Evolutionary conservation across 2,113 vertebrate genomes (phyloP).

Genomic region (Archocentrus centrarchus): DNA sequence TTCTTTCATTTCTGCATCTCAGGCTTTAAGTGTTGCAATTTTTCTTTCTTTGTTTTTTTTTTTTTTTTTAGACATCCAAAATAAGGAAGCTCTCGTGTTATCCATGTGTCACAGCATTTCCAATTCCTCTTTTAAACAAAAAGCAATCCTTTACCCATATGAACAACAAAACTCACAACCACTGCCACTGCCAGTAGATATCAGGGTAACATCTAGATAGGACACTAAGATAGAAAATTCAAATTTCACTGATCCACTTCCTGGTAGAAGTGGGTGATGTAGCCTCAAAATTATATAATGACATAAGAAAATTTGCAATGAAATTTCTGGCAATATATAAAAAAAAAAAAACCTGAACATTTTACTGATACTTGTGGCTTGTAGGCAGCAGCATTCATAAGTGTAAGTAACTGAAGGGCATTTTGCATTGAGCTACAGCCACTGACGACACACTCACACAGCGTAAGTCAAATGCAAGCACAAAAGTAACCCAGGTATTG

Average conservation of each 20-base stretch:
- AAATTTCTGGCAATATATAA: not conserved
- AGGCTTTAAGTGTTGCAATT: not conserved
- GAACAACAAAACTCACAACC: not conserved
- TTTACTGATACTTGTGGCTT: not conserved
- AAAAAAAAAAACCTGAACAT: not conserved
- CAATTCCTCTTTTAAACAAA: not conserved
- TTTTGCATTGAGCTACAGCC: not conserved
- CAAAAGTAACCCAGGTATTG: not conserved
- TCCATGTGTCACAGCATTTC: not conserved
- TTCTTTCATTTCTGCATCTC: not conserved
- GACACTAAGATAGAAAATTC: not conserved
- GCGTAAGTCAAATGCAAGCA: not conserved
- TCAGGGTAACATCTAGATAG: no score
- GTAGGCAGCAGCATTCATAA: not conserved
- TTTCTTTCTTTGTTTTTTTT: not conserved
- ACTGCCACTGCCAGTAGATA: not conserved
- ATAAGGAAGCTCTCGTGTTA: not conserved
- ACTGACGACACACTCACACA: not conserved
- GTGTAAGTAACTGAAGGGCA: not conserved
- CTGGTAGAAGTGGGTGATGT: not conserved
- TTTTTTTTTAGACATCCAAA: not conserved
- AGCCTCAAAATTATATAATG: no score
- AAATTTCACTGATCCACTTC: accelerated
- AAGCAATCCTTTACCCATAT: not conserved
- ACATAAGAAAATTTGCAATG: not conserved